These are phyloP conservation scores for Copidosoma aretas DNA, from an alignment of 2,888 invertebrate genomes.

Conservation along the genomic window DNA sequence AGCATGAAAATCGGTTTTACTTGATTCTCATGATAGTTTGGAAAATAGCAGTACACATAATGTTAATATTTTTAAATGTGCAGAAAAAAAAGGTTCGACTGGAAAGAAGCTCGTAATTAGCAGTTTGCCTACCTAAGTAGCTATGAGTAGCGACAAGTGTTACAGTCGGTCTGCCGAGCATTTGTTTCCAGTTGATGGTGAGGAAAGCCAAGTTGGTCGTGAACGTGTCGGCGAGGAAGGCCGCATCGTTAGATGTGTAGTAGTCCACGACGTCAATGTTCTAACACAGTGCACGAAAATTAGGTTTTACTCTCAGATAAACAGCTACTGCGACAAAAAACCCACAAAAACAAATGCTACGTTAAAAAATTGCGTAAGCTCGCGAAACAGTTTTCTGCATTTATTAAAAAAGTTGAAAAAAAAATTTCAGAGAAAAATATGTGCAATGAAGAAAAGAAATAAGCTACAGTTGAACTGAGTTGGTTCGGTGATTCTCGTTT, in stretches of 20 bases:
- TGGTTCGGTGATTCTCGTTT: no score
- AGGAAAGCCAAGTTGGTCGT: conserved; percentile 93
- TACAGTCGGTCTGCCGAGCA: conserved; percentile 95
- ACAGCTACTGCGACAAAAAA: no score
- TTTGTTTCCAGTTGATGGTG: conserved; percentile 95
- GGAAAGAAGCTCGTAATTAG: conserved; percentile 2
- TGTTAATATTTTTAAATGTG: background rate
- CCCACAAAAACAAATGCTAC: no score
- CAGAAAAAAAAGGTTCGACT: background rate
- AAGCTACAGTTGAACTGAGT: no score
- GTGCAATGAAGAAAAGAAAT: no score
- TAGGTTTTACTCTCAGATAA: no score
- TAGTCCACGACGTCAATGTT: conserved; percentile 91
- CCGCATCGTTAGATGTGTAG: conserved; percentile 96
- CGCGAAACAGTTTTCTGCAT: no score
- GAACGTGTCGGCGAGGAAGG: conserved; percentile 92
- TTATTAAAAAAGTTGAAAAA: no score
- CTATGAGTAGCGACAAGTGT: conserved; percentile 86
- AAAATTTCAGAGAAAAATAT: no score
- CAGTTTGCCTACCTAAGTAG: conserved; percentile 76
- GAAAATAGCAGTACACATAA: background rate
- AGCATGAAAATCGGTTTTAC: conserved; percentile 10
- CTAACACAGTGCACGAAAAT: conserved; percentile 65
- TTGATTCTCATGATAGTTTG: no score
- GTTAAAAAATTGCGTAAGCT: no score